These are phyloP conservation scores for Portunus trituberculatus DNA, from an alignment of 1,140 invertebrate species.

Conservation along the genomic window DNA sequence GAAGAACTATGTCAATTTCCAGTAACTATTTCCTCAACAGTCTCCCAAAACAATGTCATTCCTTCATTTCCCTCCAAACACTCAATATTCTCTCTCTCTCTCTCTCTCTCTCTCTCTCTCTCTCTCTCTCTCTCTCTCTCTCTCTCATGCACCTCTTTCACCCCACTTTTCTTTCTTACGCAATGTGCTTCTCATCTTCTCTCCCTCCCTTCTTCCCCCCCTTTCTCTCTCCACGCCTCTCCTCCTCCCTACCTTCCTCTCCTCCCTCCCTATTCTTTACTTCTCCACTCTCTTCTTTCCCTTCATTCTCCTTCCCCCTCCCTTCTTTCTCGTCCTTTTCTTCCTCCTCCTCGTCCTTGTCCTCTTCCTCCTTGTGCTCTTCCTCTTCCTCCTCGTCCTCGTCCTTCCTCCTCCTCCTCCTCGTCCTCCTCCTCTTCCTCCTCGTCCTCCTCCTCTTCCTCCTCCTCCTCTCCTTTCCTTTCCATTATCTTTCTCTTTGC, in stretches of 20 bases:
- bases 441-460: background rate
- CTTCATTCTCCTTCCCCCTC: background rate
- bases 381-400: background rate
- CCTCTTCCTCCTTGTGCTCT: background rate
- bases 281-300: background rate
- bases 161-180: background rate
- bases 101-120: constrained; percentile 52
- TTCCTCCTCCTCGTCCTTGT: background rate
- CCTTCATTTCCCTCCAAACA: background rate
- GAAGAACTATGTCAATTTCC: too few species aligned
- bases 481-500: too few species aligned
- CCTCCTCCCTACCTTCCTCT: too few species aligned
- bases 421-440: background rate
- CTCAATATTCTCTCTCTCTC: background rate
- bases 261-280: too few species aligned
- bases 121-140: constrained; percentile 34
- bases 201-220: background rate
- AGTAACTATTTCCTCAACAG: background rate
- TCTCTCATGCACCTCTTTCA: constrained; percentile 1
- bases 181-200: background rate
- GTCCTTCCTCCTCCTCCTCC: background rate
- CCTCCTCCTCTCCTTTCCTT: background rate
- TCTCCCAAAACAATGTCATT: background rate
- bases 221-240: too few species aligned
- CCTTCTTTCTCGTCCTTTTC: background rate